A percentile compares a stretch with the other conserved stretches of the same genome.
Evolutionary conservation across 35 echinoderm and acorn worm genomes (phyloP).

Genomic region (Lytechinus pictus): DNA sequence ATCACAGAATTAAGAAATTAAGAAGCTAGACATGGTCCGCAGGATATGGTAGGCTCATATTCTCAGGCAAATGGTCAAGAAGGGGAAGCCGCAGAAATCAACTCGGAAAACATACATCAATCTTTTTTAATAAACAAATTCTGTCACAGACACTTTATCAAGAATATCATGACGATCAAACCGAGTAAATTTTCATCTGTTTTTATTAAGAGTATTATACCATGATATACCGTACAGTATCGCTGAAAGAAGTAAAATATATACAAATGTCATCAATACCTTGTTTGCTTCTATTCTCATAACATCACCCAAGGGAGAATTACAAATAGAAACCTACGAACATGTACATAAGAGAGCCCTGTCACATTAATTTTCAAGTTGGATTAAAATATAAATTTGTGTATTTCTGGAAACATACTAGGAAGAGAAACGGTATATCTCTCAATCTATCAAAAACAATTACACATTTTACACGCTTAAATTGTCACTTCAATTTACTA

Average conservation of each 20-base stretch:
- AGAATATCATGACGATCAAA: too few species aligned
- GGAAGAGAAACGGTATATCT: background rate
- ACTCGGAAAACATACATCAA: too few species aligned
- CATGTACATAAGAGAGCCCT: background rate
- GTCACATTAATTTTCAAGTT: background rate
- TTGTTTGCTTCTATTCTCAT: background rate
- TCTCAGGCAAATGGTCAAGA: too few species aligned
- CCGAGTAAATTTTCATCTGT: background rate
- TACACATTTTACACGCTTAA: background rate
- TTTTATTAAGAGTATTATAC: slow-evolving; percentile 21
- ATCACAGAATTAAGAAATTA: too few species aligned
- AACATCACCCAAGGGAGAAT: background rate
- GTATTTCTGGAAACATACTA: too few species aligned
- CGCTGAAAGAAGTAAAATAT: slow-evolving; percentile 6
- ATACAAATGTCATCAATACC: background rate
- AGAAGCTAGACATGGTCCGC: too few species aligned
- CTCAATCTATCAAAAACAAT: background rate
- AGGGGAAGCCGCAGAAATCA: too few species aligned
- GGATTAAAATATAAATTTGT: background rate
- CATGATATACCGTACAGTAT: background rate
- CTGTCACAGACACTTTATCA: too few species aligned
- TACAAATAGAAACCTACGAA: background rate
- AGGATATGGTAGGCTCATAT: too few species aligned
- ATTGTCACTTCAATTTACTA: background rate
- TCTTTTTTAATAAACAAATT: too few species aligned